phyloP scores from a whole-genome alignment of 2,113 vertebrate species.

The Lichenostomus cassidix region DNA sequence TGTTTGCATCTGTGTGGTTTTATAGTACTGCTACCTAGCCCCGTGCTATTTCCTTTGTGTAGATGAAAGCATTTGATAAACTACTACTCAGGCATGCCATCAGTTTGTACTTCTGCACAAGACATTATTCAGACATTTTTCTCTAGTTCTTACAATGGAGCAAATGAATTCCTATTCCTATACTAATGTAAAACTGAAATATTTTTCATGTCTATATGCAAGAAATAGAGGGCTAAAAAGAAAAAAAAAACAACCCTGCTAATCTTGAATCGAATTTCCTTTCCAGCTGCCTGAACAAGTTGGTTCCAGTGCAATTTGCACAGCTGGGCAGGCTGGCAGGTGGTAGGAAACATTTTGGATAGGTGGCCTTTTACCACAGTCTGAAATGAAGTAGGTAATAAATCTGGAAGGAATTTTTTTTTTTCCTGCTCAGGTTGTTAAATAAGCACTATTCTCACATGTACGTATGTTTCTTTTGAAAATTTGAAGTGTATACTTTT shows the following conservation, averaged over 20 bases:
- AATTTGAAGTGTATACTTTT: background rate
- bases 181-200: background rate
- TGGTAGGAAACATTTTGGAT: constrained; percentile 25
- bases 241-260: background rate
- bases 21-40: background rate
- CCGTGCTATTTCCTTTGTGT: background rate
- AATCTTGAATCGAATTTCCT: constrained; percentile 19
- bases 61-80: background rate
- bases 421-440: background rate
- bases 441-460: background rate
- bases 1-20: background rate
- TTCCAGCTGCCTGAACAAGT: constrained; percentile 30
- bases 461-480: background rate
- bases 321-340: constrained; percentile 21
- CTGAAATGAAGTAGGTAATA: background rate
- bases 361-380: background rate
- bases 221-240: background rate
- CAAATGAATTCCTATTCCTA: background rate
- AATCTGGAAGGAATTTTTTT: background rate
- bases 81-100: background rate
- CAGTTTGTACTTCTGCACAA: background rate
- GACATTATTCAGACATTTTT: background rate
- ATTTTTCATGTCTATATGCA: background rate
- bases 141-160: background rate
- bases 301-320: constrained; percentile 31